These are phyloP conservation scores for Spea bombifrons DNA, from an alignment of 2,113 vertebrate genomes.

Conservation along the genomic window DNA sequence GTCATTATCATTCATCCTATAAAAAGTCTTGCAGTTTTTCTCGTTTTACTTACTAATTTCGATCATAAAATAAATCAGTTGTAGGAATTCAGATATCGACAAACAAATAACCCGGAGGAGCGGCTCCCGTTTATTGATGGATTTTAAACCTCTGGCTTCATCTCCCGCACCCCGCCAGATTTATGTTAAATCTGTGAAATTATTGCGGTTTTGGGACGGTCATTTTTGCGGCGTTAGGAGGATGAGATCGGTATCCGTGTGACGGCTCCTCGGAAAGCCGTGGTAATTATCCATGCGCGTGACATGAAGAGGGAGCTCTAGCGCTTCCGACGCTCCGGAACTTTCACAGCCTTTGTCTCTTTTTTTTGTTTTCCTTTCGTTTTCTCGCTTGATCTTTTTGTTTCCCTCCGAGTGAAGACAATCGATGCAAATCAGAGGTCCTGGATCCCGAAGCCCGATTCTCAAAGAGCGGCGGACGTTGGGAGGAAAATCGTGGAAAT, in stretches of 20 bases:
- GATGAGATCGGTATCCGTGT: slow-evolving; percentile 15
- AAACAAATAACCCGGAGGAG: too few species aligned
- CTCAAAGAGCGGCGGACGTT: slow-evolving; percentile 85
- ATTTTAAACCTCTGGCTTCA: too few species aligned
- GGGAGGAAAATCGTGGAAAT: slow-evolving; percentile 83
- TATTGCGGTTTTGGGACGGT: slow-evolving; percentile 5
- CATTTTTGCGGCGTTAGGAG: slow-evolving; percentile 10
- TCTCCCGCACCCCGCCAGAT: neutral
- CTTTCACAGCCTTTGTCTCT: slow-evolving; percentile 53
- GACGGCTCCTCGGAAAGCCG: slow-evolving; percentile 15
- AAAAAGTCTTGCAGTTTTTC: too few species aligned
- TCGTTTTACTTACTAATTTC: too few species aligned
- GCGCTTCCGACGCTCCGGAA: slow-evolving; percentile 75
- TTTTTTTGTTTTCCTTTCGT: slow-evolving; percentile 15
- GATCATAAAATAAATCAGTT: too few species aligned
- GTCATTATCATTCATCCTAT: too few species aligned
- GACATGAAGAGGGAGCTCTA: slow-evolving; percentile 97
- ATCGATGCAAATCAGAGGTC: slow-evolving; percentile 95
- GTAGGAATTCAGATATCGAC: too few species aligned
- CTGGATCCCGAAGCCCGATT: slow-evolving; percentile 81
- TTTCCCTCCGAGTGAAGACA: slow-evolving; percentile 92
- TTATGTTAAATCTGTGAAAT: slow-evolving; percentile 18
- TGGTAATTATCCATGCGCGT: slow-evolving; percentile 47
- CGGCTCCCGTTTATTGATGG: too few species aligned
- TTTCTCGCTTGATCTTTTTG: slow-evolving; percentile 45